Conservation (phyloP, 2,113 vertebrate genomes). For the Brachypodius melanocephalos region DNA sequence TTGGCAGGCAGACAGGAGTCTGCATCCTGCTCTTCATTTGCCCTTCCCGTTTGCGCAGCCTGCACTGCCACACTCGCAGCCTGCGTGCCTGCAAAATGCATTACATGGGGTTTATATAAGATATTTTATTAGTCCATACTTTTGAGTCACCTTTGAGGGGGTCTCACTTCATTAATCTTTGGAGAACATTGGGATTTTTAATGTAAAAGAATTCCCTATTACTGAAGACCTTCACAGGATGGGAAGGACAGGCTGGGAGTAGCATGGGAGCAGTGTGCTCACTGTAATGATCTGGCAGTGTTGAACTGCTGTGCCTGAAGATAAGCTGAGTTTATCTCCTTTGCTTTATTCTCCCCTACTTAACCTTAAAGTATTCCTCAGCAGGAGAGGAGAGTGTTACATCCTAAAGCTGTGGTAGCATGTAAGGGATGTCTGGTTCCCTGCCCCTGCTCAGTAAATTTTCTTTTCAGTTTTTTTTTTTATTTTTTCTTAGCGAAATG, state of each 20-base stretch:
- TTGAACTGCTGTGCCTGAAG: conserved; percentile 4
- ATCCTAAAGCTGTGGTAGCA: neutral
- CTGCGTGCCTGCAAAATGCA: neutral
- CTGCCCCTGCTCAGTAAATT: neutral
- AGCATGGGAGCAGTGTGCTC: neutral
- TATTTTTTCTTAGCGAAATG: neutral
- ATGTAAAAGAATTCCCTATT: neutral
- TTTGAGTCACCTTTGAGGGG: neutral
- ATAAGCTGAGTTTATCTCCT: conserved; percentile 46
- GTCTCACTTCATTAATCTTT: neutral
- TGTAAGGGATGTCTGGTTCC: accelerated
- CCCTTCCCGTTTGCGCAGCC: neutral
- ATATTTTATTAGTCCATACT: neutral
- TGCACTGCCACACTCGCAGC: neutral
- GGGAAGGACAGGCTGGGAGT: neutral
- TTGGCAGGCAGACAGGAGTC: neutral
- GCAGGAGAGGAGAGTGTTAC: neutral
- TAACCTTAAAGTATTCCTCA: conserved; percentile 18
- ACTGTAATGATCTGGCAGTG: neutral
- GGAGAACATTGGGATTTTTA: neutral
- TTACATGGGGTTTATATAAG: neutral
- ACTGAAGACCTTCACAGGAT: neutral
- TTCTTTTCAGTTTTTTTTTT: neutral
- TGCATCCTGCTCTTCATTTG: conserved; percentile 23
- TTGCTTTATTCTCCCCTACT: conserved; percentile 13